A percentile compares a stretch with the other conserved stretches of the same genome.
Conservation (phyloP, 2,797 vertebrate species). For the Catharus ustulatus region DNA sequence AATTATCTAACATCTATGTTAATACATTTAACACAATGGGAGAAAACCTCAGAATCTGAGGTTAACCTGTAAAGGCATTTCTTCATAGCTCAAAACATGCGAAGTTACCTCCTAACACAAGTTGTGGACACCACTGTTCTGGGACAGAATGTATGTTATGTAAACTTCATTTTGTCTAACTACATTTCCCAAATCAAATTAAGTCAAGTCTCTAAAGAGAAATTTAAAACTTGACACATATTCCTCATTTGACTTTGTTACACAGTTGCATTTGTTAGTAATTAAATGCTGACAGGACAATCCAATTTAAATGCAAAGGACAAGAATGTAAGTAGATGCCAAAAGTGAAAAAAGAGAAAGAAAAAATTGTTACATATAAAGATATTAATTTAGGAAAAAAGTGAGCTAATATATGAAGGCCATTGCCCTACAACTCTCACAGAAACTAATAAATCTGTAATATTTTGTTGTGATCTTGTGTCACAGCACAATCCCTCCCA, state of each 20-base stretch:
- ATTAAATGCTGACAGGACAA: slow-evolving; percentile 18
- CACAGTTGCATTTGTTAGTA: slow-evolving; percentile 3
- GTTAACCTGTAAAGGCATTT: not conserved
- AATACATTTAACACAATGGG: not conserved
- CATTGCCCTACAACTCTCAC: not conserved
- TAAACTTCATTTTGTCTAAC: not conserved
- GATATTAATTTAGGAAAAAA: not conserved
- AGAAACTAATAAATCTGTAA: not conserved
- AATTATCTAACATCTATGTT: not conserved
- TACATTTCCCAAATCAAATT: slow-evolving; percentile 7
- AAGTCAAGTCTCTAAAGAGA: slow-evolving; percentile 9
- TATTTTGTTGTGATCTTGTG: not conserved
- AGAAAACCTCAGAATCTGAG: not conserved
- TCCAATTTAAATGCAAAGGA: slow-evolving; percentile 7
- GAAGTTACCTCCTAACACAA: not conserved
- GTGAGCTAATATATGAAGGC: not conserved
- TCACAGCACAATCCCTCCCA: not conserved
- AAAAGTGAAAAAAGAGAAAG: not conserved
- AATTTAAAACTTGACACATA: slow-evolving; percentile 28
- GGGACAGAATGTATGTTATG: not conserved
- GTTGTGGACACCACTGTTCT: not conserved
- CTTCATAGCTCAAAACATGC: not conserved
- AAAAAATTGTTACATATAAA: not conserved
- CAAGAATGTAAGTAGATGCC: not conserved
- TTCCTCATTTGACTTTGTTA: slow-evolving; percentile 10